These are phyloP conservation scores for Eurytoma adleriae DNA, from an alignment of 2,888 invertebrate species.

Conservation along the genomic window DNA sequence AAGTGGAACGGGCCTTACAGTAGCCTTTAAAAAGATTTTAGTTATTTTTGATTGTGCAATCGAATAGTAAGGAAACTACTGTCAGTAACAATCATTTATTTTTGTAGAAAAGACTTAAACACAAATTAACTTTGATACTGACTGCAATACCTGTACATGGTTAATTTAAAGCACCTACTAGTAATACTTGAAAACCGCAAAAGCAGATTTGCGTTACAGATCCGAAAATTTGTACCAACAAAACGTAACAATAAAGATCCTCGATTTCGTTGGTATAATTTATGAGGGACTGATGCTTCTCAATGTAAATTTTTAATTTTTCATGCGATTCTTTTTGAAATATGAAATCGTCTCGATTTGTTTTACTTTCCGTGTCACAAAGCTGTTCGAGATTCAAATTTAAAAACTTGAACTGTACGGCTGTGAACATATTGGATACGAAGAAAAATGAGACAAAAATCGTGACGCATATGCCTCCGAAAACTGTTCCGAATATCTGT, in stretches of 20 bases:
- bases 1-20: not conserved
- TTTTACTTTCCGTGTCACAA: constrained; percentile 9
- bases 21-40: no score
- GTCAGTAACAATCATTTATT: not conserved
- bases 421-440: constrained; percentile 50
- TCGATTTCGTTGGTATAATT: constrained; percentile 55
- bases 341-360: not conserved
- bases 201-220: constrained; percentile 59
- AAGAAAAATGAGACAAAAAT: constrained; percentile 51
- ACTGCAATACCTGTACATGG: no score
- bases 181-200: constrained; percentile 56
- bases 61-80: not conserved
- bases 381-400: constrained; percentile 42
- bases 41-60: no score
- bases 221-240: constrained; percentile 57
- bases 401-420: constrained; percentile 55
- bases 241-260: constrained; percentile 52
- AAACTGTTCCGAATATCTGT: constrained; percentile 35
- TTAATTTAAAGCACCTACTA: constrained; percentile 42
- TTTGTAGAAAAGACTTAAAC: no score
- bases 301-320: constrained; percentile 41
- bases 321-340: constrained; percentile 29
- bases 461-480: constrained; percentile 17
- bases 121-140: no score
- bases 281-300: constrained; percentile 56